Percentiles rank a stretch among this genome's conserved stretches.
phyloP scores from a whole-genome alignment of 2,888 invertebrate genomes.

The Ormyrus pomaceus region DNA sequence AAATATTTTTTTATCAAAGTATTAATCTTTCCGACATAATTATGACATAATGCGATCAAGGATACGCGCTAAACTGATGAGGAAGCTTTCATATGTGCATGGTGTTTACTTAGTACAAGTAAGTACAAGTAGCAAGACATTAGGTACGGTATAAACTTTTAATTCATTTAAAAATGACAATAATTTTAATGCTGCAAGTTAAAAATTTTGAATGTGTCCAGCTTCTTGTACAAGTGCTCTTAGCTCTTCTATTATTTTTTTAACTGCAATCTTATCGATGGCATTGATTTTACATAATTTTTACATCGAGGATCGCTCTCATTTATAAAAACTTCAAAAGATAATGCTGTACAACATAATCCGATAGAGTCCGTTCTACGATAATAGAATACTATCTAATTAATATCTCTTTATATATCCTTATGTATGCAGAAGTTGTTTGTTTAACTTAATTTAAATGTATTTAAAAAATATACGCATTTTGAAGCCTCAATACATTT shows the following conservation, averaged over 20 bases:
- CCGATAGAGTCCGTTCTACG: constrained; percentile 41
- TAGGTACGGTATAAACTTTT: not conserved
- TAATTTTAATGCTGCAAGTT: constrained; percentile 33
- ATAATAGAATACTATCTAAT: constrained; percentile 38
- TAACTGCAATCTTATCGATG: constrained; percentile 33
- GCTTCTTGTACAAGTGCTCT: constrained; percentile 52
- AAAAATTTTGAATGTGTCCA: constrained; percentile 44
- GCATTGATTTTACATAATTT: constrained; percentile 52
- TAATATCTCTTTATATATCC: constrained; percentile 38
- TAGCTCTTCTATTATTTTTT: constrained; percentile 39
- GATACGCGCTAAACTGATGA: not conserved
- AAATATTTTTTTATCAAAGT: constrained; percentile 4
- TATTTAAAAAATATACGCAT: constrained; percentile 49
- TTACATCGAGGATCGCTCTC: constrained; percentile 54
- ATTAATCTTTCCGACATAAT: not conserved
- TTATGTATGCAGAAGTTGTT: constrained; percentile 36
- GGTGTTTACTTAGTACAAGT: constrained; percentile 12
- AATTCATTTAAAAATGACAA: constrained; percentile 30
- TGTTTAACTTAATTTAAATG: constrained; percentile 47
- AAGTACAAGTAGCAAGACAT: constrained; percentile 17
- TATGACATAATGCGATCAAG: constrained; percentile 14
- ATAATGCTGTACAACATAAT: constrained; percentile 51
- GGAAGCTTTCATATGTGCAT: not conserved
- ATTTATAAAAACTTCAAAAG: constrained; percentile 50
- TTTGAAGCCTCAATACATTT: constrained; percentile 30